Conservation (phyloP, 2,797 vertebrate species). For the Alouatta caraya region DNA sequence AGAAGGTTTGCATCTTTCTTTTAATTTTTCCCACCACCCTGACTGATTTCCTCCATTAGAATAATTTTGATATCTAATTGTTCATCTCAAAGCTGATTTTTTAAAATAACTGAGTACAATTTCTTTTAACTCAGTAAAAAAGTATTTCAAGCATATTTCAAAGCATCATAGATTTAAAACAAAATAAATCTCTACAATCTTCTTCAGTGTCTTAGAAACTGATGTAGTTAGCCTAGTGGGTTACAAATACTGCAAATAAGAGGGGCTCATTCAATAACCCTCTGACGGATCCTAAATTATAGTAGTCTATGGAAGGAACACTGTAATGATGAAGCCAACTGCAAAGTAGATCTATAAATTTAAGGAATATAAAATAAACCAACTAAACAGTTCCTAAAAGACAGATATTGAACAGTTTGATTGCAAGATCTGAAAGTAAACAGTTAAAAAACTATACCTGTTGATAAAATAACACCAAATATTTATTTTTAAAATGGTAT, state of each 20-base stretch:
- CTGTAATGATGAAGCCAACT: neutral
- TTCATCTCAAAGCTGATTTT: neutral
- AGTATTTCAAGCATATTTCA: neutral
- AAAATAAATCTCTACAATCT: conserved; percentile 18
- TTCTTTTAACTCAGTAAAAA: neutral
- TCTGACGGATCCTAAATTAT: neutral
- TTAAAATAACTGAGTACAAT: neutral
- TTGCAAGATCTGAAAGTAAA: neutral
- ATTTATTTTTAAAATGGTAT: neutral
- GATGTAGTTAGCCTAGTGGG: neutral
- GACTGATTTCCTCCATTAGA: neutral
- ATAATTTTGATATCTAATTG: conserved; percentile 28
- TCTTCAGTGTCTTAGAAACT: neutral
- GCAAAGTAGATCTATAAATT: neutral
- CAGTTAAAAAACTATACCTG: neutral
- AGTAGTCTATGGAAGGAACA: neutral
- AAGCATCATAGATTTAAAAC: conserved; percentile 1
- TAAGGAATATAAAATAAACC: neutral
- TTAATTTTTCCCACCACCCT: no score
- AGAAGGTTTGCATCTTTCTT: no score
- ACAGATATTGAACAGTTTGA: neutral
- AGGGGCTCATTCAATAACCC: neutral
- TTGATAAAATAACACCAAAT: neutral
- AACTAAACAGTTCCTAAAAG: neutral
- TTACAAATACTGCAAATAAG: neutral